phyloP scores from a whole-genome alignment of 37 sponge, comb jelly and placozoan species.

The Chondrilla cf. caribensis region DNA sequence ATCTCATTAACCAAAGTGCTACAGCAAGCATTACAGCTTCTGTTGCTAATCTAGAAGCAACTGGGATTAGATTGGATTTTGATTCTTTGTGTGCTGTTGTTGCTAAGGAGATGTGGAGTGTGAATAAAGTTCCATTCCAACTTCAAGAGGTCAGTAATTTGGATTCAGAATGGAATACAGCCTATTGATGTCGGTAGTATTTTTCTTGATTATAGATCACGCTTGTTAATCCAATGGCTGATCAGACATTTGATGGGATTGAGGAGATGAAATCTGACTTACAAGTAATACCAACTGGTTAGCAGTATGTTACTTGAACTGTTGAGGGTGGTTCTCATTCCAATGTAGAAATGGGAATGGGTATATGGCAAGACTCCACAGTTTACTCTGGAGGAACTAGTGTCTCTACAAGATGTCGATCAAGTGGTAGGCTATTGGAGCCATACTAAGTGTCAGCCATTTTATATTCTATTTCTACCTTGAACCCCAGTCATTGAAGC shows the following conservation, averaged over 20 bases:
- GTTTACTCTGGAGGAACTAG: constrained; percentile 29
- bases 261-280: too few species aligned
- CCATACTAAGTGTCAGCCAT: too few species aligned
- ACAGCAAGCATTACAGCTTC: constrained; percentile 42
- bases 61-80: neutral
- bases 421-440: too few species aligned
- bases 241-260: too few species aligned
- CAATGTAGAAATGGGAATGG: constrained; percentile 65
- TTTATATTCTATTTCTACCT: too few species aligned
- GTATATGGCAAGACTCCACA: constrained; percentile 76
- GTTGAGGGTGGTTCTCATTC: constrained; percentile 5
- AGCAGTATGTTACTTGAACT: too few species aligned
- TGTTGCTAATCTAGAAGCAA: constrained; percentile 7
- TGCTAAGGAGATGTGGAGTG: constrained; percentile 8
- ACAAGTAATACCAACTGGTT: too few species aligned
- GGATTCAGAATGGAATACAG: too few species aligned
- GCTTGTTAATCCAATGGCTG: too few species aligned
- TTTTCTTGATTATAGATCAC: too few species aligned
- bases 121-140: constrained; percentile 2
- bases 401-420: neutral
- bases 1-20: constrained; percentile 37
- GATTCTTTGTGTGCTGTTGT: constrained; percentile 1
- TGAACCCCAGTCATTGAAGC: too few species aligned
- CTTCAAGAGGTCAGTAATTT: neutral
- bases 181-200: too few species aligned